These are phyloP conservation scores for Drymonia ruficornis DNA, from an alignment of 2,888 invertebrate genomes.

Conservation along the genomic window DNA sequence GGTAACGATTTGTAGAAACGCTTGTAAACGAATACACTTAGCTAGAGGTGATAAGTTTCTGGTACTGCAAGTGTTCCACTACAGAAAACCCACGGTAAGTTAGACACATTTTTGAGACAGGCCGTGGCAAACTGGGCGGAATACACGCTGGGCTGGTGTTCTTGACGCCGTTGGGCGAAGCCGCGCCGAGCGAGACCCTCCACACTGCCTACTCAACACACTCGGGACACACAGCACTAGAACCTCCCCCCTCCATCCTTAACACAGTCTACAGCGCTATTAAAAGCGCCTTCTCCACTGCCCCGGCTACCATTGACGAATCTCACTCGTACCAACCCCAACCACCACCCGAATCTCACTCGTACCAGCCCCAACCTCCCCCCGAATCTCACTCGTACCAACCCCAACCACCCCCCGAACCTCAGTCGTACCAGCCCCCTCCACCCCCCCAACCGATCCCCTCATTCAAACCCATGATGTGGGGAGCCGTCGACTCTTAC, in stretches of 20 bases:
- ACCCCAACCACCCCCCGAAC: slow-evolving; percentile 63
- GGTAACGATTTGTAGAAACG: no score
- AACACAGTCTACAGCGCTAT: slow-evolving; percentile 72
- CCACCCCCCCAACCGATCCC: slow-evolving; percentile 63
- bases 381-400: slow-evolving; percentile 65
- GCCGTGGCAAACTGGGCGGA: slow-evolving; percentile 75
- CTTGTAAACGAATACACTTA: no score
- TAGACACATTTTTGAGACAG: slow-evolving; percentile 70
- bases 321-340: slow-evolving; percentile 58
- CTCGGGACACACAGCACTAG: slow-evolving; percentile 63
- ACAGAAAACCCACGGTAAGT: slow-evolving; percentile 23
- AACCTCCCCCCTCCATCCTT: slow-evolving; percentile 71
- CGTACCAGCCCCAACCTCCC: slow-evolving; percentile 69
- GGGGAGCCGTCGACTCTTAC: slow-evolving; percentile 76
- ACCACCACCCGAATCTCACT: slow-evolving; percentile 63
- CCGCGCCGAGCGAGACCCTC: slow-evolving; percentile 53
- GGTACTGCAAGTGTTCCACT: no score
- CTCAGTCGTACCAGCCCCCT: slow-evolving; percentile 57
- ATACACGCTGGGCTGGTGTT: slow-evolving; percentile 77
- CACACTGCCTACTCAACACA: slow-evolving; percentile 52
- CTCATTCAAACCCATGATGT: slow-evolving; percentile 66
- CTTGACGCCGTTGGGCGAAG: slow-evolving; percentile 72
- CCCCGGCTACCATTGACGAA: slow-evolving; percentile 37
- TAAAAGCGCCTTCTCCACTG: slow-evolving; percentile 62
- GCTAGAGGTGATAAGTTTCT: no score